Evolutionary conservation across 2,113 vertebrate species (phyloP).

Genomic region (Falco punctatus): DNA sequence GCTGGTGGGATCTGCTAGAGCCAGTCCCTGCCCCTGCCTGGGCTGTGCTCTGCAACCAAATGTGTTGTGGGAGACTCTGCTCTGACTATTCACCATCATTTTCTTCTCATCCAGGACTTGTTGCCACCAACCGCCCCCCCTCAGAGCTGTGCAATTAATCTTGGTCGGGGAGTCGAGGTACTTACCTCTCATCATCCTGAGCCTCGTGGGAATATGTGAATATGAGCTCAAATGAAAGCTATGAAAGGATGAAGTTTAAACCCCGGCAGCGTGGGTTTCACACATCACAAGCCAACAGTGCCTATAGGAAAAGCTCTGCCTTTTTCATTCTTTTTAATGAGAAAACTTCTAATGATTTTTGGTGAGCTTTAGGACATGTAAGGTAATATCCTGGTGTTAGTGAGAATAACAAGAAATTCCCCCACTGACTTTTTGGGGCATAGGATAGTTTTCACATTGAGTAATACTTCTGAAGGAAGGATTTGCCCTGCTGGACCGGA

Average conservation of each 20-base stretch:
- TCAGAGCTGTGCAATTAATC: not conserved
- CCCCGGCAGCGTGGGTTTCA: not conserved
- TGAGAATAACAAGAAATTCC: not conserved
- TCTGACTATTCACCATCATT: not conserved
- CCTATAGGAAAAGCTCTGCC: not conserved
- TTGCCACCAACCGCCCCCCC: not conserved
- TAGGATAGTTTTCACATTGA: not conserved
- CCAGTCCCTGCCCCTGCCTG: not conserved
- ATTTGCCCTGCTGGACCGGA: not conserved
- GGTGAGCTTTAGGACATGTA: not conserved
- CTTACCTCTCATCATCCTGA: not conserved
- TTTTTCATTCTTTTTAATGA: not conserved
- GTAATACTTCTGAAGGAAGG: not conserved
- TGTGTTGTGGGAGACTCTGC: fast-evolving
- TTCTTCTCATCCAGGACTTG: not conserved
- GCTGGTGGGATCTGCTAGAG: not conserved
- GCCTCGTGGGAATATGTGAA: not conserved
- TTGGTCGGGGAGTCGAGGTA: fast-evolving
- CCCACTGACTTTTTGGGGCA: not conserved
- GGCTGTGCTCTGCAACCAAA: not conserved
- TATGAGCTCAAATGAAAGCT: not conserved
- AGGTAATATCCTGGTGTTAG: not conserved
- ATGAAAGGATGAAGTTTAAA: not conserved
- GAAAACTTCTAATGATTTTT: not conserved
- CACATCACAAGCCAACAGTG: not conserved